Base-by-base conservation (phyloP, 1,140 invertebrate species). In the Drosophila pseudoobscura region DNA sequence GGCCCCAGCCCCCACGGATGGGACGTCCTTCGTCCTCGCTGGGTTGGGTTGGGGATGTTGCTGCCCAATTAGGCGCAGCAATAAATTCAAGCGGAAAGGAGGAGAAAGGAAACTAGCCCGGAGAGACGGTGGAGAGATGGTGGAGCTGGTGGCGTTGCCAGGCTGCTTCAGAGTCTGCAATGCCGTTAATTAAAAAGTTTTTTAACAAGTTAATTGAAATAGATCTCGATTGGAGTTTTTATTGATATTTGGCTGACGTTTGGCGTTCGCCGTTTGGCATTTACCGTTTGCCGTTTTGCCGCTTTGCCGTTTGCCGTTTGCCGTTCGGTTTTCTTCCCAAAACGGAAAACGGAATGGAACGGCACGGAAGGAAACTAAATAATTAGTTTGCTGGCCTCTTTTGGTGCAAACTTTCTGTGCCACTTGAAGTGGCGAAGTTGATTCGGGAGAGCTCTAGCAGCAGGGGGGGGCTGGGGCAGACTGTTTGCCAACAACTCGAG, bases 181-280 rank as follows among this genome's bases (percentile, higher is more conserved):
- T 78, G 82, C 69, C 75, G 82, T 87, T 87, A 87, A 87, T 87
- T 87, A 87, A 87, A 87, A 87, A 88, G 82, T 87, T 87, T 87
- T 85, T 75, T 82, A 88, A 88, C 78, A 88, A 87, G 74, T 87
- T 87, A 87, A 87, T 87, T 87, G 82, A 87, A 87, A 87, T 87
- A 87, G 83, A 87, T 87, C 83, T 87, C 82, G 82, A 87, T 87
- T 82, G 82, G 83, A 87, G 82, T 87, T 87, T 78, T 88, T 87
- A 87, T 87, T 87, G 82, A 87, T 87, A 87, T 87, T 87, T 82
- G 73, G 83, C 83, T 82, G 72, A 75, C 68, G 51, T 69, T 82
- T 63, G 71, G 65, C 61, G 50, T 78, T 78, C 68, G 61, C 69
- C 57, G 68, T 68, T 77, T 31, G 7, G 50, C 69, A 43, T 56